A percentile compares a stretch with the other conserved stretches of the same genome.
phyloP scores from a whole-genome alignment of 2,888 invertebrate species.

The Drosophila demipolita region DNA sequence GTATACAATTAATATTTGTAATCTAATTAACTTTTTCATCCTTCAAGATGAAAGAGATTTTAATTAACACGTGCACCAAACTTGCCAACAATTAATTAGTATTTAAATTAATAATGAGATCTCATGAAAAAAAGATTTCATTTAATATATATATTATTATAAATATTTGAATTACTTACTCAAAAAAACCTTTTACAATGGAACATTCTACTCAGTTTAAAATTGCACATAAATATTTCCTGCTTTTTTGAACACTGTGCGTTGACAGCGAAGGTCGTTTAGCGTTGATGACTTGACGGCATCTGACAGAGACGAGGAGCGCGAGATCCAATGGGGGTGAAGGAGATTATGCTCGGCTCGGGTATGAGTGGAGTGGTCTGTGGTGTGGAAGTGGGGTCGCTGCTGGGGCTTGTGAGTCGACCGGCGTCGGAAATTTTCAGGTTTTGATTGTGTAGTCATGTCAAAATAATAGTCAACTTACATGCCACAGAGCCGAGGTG shows the following conservation, averaged over 20 bases:
- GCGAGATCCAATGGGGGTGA: constrained; percentile 30
- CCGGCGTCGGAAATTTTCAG: constrained; percentile 75
- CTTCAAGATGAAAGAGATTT: fast-evolving
- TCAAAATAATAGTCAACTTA: constrained; percentile 83
- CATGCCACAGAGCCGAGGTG: constrained; percentile 77
- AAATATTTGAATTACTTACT: neutral
- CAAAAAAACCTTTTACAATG: neutral
- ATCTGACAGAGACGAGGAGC: constrained; percentile 57
- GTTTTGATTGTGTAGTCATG: constrained; percentile 82
- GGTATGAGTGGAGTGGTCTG: neutral
- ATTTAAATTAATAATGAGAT: neutral
- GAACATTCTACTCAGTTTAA: neutral
- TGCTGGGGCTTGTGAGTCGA: constrained; percentile 28
- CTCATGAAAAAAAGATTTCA: neutral
- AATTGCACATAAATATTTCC: neutral
- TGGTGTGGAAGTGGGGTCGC: neutral
- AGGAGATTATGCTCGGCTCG: constrained; percentile 57
- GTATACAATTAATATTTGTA: neutral
- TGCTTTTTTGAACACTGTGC: constrained; percentile 60
- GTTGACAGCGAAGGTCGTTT: constrained; percentile 77
- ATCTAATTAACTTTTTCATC: neutral
- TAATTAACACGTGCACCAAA: neutral
- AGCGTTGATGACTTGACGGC: constrained; percentile 74
- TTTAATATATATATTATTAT: neutral
- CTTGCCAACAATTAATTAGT: neutral